Evolutionary conservation across 2,113 vertebrate genomes (phyloP).

Genomic region (Pionites leucogaster): DNA sequence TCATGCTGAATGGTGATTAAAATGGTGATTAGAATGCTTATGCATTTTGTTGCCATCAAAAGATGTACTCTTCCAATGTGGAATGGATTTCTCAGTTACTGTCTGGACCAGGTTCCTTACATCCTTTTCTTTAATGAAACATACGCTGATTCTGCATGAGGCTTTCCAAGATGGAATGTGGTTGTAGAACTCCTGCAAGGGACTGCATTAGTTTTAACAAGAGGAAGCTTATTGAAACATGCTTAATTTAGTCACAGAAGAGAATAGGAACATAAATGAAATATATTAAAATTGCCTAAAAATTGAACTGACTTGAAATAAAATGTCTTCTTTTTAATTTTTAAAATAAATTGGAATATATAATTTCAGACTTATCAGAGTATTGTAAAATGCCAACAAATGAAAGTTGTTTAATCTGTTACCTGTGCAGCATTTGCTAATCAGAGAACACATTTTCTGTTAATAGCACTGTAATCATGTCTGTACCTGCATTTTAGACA

Average conservation of each 20-base stretch:
- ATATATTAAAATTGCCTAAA: neutral
- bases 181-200: neutral
- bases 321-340: neutral
- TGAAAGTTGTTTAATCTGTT: accelerated
- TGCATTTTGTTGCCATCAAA: neutral
- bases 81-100: neutral
- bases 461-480: neutral
- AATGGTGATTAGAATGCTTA: neutral
- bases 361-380: neutral
- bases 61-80: neutral
- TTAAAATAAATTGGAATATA: neutral
- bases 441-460: neutral
- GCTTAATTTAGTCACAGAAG: neutral
- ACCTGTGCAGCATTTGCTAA: neutral
- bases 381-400: neutral
- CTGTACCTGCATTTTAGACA: neutral
- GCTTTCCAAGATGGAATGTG: neutral
- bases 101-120: neutral
- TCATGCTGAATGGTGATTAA: neutral
- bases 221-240: neutral
- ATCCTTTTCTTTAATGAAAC: neutral
- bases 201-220: neutral
- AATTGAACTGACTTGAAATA: neutral
- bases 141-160: neutral
- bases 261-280: accelerated